Conservation (phyloP, 2,888 invertebrate genomes). For the Spialia ferax region DNA sequence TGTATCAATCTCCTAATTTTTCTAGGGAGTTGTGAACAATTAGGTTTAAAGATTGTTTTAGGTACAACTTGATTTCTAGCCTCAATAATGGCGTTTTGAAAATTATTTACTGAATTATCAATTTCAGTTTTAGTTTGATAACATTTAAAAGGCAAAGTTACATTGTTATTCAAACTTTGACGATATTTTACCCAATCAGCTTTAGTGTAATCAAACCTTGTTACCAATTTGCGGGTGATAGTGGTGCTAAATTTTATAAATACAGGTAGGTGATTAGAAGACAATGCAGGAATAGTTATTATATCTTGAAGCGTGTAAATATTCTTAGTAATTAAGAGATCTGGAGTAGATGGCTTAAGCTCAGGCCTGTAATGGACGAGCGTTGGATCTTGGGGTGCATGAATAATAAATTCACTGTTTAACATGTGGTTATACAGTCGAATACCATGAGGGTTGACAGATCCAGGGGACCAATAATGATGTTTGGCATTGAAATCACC, state of each 20-base stretch:
- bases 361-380: background rate
- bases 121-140: background rate
- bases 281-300: background rate
- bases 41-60: background rate
- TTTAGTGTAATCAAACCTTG: background rate
- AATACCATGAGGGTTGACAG: background rate
- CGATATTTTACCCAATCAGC: background rate
- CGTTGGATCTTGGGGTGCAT: background rate
- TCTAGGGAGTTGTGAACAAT: background rate
- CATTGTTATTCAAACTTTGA: background rate
- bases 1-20: conserved; percentile 2
- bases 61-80: background rate
- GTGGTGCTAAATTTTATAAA: background rate
- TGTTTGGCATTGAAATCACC: background rate
- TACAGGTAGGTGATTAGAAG: conserved; percentile 4
- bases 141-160: background rate
- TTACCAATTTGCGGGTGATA: background rate
- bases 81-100: background rate
- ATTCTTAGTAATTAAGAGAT: background rate
- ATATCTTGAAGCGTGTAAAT: background rate
- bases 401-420: background rate
- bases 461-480: background rate
- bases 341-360: background rate
- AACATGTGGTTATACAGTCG: background rate
- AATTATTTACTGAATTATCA: background rate